Evolutionary conservation across 1,140 invertebrate genomes (phyloP), one percentile per base, ranked within the genome.

Genomic region (Phocides pigmalion): DNA sequence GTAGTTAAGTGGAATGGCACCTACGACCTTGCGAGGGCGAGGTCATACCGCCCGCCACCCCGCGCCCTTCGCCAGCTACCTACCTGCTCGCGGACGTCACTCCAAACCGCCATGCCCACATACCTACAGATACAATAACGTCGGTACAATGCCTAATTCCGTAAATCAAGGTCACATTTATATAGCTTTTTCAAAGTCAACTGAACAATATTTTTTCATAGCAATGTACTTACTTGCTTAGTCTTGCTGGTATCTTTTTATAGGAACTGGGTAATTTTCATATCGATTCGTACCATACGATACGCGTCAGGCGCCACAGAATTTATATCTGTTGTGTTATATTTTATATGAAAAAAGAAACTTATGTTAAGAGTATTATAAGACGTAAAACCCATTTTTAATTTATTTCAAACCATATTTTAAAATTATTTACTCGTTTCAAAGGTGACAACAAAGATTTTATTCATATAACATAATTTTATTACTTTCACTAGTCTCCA

Each of bases 11-110:
- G 84, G 82, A 83, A 81, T 80, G 74, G 72, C 81, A 78, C 73
- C 73, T 58, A 68, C 78, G 83, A 87, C 87, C 87, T 89, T 89
- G 87, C 64, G 66, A 81, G 78, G 78, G 79, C 83, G 87, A 89
- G 84, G 81, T 89, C 81, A 79, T 63, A n/a, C 68, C 76, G 68
- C 71, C 62, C 53, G 67, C 70, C 59, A 49, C 70, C 58, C 66
- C 35, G 44, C 42, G 20, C 54, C 72, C 76, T 66, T 32, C 46
- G 17, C 4, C 17, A 53, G 25, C 25, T 28, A 28, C 25, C 25
- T 28, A 28, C 25, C 25, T 28, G 25, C 25, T 28, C 25, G 25
- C 25, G 25, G 25, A 28, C 25, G 25, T 28, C 25, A 28, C 25
- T 28, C 25, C 25, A 32, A 32, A 32, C 28, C 28, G 28, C 28